Conservation (phyloP, 2,113 vertebrate species). For the Shinisaurus crocodilurus region DNA sequence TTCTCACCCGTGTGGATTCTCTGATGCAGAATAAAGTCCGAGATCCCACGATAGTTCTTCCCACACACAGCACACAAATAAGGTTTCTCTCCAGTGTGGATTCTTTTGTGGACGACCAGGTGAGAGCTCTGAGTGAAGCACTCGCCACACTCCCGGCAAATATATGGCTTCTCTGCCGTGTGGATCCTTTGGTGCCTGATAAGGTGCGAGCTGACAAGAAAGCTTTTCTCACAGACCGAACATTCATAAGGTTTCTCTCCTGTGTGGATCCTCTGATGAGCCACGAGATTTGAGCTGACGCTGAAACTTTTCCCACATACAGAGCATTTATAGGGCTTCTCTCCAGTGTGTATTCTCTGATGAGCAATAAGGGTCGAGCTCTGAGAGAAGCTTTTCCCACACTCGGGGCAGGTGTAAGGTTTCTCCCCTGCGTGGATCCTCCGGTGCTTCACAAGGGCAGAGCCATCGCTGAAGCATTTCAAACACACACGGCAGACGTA, state of each 20-base stretch:
- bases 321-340: constrained; percentile 67
- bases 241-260: constrained; percentile 70
- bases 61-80: constrained; percentile 76
- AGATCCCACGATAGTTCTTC: constrained; percentile 71
- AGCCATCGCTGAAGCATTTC: constrained; percentile 67
- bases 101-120: constrained; percentile 85
- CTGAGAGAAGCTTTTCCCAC: constrained; percentile 71
- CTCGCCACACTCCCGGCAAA: constrained; percentile 86
- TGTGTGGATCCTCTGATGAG: constrained; percentile 68
- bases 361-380: constrained; percentile 71
- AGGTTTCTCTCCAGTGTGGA: constrained; percentile 84
- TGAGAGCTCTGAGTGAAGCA: constrained; percentile 85
- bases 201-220: constrained; percentile 85
- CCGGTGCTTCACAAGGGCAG: constrained; percentile 68
- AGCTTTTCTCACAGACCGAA: constrained; percentile 74
- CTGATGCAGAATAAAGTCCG: constrained; percentile 62
- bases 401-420: constrained; percentile 69
- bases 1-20: constrained; percentile 59
- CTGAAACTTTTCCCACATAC: constrained; percentile 69
- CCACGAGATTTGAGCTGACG: constrained; percentile 67
- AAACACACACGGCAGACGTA: constrained; percentile 62
- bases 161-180: constrained; percentile 85
- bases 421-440: constrained; percentile 69
- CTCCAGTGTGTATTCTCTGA: constrained; percentile 69
- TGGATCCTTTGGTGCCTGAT: constrained; percentile 88